Percentiles rank a stretch among this genome's conserved stretches.
These are phyloP conservation scores for Heliconius erato DNA, from an alignment of 2,888 invertebrate species.

Conservation along the genomic window DNA sequence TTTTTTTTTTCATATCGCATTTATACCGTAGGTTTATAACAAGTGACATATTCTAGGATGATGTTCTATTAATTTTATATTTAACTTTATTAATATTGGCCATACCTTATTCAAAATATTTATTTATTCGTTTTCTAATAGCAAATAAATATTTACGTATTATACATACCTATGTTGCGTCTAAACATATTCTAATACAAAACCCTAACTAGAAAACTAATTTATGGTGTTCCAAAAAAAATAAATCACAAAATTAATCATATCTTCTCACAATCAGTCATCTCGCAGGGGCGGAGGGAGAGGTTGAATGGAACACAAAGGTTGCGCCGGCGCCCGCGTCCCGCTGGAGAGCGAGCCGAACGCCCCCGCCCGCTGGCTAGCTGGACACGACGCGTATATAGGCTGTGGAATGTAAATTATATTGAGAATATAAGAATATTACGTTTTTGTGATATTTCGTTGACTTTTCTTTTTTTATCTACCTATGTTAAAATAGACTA, in stretches of 20 bases:
- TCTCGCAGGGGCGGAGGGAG: slow-evolving; percentile 37
- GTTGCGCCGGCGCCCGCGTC: slow-evolving; percentile 80
- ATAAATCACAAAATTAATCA: slow-evolving; percentile 36
- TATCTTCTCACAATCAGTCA: slow-evolving; percentile 31
- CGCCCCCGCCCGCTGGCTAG: slow-evolving; percentile 72
- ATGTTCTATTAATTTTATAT: no score
- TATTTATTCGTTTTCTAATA: no score
- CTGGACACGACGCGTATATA: slow-evolving; percentile 57
- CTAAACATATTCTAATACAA: neutral
- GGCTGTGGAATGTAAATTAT: slow-evolving; percentile 51
- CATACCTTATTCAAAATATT: no score
- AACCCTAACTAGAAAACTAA: slow-evolving; percentile 7
- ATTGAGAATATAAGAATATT: neutral
- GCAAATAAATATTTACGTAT: no score
- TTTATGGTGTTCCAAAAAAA: slow-evolving; percentile 21
- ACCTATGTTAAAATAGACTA: no score
- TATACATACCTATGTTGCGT: neutral
- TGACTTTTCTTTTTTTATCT: no score
- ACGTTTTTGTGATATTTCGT: no score
- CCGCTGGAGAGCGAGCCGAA: slow-evolving; percentile 67
- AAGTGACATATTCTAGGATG: no score
- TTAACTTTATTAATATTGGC: no score
- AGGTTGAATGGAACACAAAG: slow-evolving; percentile 64
- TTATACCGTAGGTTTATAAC: no score
- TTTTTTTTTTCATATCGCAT: no score